Conservation (phyloP, 2,113 vertebrate species). For the Heterotis niloticus region DNA sequence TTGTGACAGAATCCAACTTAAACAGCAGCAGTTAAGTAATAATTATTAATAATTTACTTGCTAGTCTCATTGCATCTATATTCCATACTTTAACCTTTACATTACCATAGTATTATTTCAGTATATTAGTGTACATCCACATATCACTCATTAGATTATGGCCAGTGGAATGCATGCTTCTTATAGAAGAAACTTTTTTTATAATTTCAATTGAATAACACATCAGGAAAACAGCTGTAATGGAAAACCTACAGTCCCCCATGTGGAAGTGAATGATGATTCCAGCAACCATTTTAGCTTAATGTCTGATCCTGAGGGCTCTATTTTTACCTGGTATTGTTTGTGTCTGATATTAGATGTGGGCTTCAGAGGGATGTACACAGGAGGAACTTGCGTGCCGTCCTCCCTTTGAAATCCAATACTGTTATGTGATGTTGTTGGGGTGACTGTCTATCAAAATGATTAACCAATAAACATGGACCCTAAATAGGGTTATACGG, state of each 20-base stretch:
- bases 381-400: conserved; percentile 39
- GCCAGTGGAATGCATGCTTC: too few relatives aligned
- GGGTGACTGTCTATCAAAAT: conserved; percentile 49
- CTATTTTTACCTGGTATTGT: conserved; percentile 60
- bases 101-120: too few relatives aligned
- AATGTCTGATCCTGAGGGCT: conserved; percentile 44
- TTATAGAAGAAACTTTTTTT: neutral
- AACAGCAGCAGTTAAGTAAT: too few relatives aligned
- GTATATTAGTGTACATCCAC: too few relatives aligned
- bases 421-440: conserved; percentile 63
- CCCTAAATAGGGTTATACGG: conserved; percentile 30
- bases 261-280: conserved; percentile 15
- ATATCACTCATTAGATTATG: too few relatives aligned
- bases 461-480: conserved; percentile 41
- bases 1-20: too few relatives aligned
- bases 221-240: neutral
- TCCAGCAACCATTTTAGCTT: conserved; percentile 29
- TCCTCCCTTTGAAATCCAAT: conserved; percentile 61
- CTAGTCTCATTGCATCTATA: too few relatives aligned
- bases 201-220: neutral
- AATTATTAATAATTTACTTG: too few relatives aligned
- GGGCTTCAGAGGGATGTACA: conserved; percentile 59
- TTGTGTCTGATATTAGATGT: conserved; percentile 47
- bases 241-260: conserved; percentile 10
- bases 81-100: too few relatives aligned